Evolutionary conservation across 2,797 vertebrate species (phyloP), one percentile per base, ranked within the genome.

Genomic region (Halcyon chelicuti): DNA sequence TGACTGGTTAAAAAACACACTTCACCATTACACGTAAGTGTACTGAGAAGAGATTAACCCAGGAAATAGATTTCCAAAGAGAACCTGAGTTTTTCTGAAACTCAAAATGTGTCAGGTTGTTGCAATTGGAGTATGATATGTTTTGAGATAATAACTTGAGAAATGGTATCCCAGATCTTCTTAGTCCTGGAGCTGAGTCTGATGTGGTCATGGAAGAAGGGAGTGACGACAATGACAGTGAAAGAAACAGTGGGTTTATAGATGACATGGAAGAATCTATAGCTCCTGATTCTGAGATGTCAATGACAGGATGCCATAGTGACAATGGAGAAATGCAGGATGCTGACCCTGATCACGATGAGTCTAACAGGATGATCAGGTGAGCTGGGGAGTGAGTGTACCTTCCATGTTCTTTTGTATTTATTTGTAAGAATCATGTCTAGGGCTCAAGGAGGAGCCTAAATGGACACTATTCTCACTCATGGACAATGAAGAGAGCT

Each of bases 291-390:
- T 98, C 99, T 17, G 98, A 98, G 9, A 98, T 98, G 71, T 96
- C 98, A 58, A 96, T 99, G 96, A 96, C 98, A 18, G 98, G 98
- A 42, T 98, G 98, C 76, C 98, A 98, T 8, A 97, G 96, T 13
- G 99, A 99, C 90, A 98, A 97, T 4, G 98, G 98, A 9, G 99
- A 99, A 78, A 98, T 98, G 87, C 99, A 99, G 39, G 99, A 99
- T 94, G 96, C 97, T 22, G 99, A 99, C 94, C 96, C 84, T 1
- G 98, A 98, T 89, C 98, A 98, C 0, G 99, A 99, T 55, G 99
- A 99, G 20, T 98, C 99, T 70, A 99, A 98, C 96, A 98, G 98
- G 81, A 99, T 99, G 97, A 99, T 99, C 97, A 99, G 99, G 99
- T 99, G 74, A 95, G 97, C 65, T 72, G 42, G 8, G 67, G 14